Evolutionary conservation across 2,888 invertebrate species (phyloP).

Genomic region (Epirrhoe tristata): DNA sequence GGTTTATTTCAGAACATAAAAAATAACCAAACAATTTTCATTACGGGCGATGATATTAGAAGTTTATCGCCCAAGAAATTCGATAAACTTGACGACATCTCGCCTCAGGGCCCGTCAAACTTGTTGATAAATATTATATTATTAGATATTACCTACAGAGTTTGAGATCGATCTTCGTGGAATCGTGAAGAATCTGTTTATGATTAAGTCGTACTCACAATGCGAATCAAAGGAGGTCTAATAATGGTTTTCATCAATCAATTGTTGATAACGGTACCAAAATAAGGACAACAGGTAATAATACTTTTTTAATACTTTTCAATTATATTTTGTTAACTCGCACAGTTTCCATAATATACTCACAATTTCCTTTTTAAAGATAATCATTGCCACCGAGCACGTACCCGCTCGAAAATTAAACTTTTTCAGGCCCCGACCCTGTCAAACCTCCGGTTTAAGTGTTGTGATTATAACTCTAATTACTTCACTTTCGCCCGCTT

Average conservation of each 20-base stretch:
- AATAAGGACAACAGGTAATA: too few relatives aligned
- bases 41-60: conserved; percentile 18
- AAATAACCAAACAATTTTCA: conserved; percentile 6
- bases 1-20: background rate
- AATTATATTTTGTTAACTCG: background rate
- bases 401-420: conserved; percentile 25
- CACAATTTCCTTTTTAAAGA: background rate
- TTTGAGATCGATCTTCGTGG: conserved; percentile 28
- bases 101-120: conserved; percentile 30
- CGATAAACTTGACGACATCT: conserved; percentile 38
- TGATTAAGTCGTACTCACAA: background rate
- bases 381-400: background rate
- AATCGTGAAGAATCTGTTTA: conserved; percentile 28
- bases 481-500: conserved; percentile 32
- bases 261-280: too few relatives aligned
- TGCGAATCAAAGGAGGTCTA: too few relatives aligned
- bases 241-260: too few relatives aligned
- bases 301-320: background rate
- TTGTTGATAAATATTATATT: conserved; percentile 38
- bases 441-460: conserved; percentile 38
- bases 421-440: conserved; percentile 30
- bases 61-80: conserved; percentile 32
- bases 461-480: conserved; percentile 46
- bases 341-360: background rate
- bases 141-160: conserved; percentile 31